A percentile compares a stretch with the other conserved stretches of the same genome.
Conservation (phyloP, 2,113 vertebrate genomes). For the Scomber scombrus region DNA sequence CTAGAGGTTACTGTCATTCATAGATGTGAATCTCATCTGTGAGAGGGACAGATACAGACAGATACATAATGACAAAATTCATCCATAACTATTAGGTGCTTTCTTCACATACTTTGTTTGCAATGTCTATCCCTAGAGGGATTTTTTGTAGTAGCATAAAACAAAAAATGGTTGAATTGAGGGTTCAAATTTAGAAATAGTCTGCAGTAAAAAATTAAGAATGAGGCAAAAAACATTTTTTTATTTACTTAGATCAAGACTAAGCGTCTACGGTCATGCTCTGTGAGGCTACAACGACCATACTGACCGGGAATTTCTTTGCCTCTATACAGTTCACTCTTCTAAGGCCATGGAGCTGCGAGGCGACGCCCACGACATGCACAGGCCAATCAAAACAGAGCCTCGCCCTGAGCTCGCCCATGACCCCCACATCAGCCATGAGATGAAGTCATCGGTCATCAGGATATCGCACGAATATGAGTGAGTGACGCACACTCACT, state of each 20-base stretch:
- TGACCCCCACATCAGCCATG: conserved; percentile 85
- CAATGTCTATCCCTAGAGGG: no score
- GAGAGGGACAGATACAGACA: neutral
- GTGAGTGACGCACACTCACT: conserved; percentile 84
- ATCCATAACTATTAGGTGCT: neutral
- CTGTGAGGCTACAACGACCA: no score
- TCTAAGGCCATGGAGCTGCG: conserved; percentile 56
- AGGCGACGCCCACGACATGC: conserved; percentile 83
- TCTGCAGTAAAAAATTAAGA: no score
- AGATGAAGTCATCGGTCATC: conserved; percentile 91
- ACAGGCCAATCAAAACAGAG: conserved; percentile 94
- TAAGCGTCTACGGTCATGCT: no score
- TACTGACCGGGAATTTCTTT: neutral
- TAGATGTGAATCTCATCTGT: conserved; percentile 2
- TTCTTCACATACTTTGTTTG: no score
- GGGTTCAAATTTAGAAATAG: no score
- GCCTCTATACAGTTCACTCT: conserved; percentile 58
- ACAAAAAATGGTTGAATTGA: no score
- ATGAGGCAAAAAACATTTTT: no score
- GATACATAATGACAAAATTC: neutral
- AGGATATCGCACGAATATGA: conserved; percentile 82
- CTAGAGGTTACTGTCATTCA: neutral
- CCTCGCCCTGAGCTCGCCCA: conserved; percentile 81
- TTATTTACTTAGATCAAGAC: no score
- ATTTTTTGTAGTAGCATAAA: no score